Evolutionary conservation across 1,140 invertebrate genomes (phyloP), one percentile per base, ranked within the genome.

Genomic region (Zaprionus ornatus): DNA sequence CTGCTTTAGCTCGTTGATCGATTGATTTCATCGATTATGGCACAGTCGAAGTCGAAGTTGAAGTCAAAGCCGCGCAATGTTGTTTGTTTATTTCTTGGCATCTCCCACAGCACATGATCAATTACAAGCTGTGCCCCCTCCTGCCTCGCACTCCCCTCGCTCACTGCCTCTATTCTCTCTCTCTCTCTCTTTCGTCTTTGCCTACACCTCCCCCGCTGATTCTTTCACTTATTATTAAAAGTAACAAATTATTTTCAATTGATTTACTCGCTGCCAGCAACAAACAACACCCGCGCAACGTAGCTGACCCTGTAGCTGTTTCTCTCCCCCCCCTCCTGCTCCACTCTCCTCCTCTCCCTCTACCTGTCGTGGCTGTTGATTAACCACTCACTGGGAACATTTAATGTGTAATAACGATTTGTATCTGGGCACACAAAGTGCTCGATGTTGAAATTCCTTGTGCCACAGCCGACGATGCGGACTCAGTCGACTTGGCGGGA

Each of bases 401-500:
- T 92, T 92, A 92, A 92, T 92, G 91, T 92, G 91, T 92, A 92
- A 92, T 92, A 92, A 92, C 91, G 91, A 92, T 92, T 92, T 92
- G 91, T 92, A 92, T 90, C 82, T 83, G 85, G 65, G 82, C 82
- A 90, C 85, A 90, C 85, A 90, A 90, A 90, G 85, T 90, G 90
- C 86, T 90, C 90, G 40, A 90, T 90, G 85, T 90, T 90, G 85
- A 90, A 90, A 90, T 90, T 90, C 85, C 86, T 82, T 79, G 81
- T 23, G 23, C 25, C 54, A 32, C 71, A 67, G 79, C 79, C 82
- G 80, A 71, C 79, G 72, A 54, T 6, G 52, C 10, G 19, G 19
- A 19, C 19, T 7, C 7, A 17, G n/a, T 45, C 52, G 52, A 55
- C 25, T 21, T 17, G 45, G 52, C 52, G 17, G 45, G 45, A 55